phyloP scores from a whole-genome alignment of 2,797 vertebrate genomes.

The Darevskia mixta region DNA sequence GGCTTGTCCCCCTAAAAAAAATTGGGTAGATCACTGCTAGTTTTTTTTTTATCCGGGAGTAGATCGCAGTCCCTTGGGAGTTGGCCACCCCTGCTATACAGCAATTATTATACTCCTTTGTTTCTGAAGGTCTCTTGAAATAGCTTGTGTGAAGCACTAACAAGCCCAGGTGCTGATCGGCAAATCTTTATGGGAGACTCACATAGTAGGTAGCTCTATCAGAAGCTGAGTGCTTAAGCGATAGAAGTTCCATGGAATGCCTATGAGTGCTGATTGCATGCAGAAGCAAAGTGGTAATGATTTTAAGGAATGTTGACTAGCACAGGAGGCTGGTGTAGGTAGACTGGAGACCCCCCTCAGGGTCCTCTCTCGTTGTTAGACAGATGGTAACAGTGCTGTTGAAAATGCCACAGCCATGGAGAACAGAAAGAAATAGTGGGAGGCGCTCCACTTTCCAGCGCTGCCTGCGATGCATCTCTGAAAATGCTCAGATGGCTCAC shows the following conservation, averaged over 20 bases:
- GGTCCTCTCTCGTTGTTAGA: neutral
- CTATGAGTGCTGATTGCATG: neutral
- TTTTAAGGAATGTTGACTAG: conserved; percentile 30
- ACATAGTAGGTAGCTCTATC: neutral
- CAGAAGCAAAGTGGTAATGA: conserved; percentile 21
- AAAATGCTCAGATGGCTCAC: conserved; percentile 3
- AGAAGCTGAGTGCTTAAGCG: neutral
- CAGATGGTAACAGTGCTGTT: conserved; percentile 16
- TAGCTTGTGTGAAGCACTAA: neutral
- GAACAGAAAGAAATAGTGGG: conserved; percentile 29
- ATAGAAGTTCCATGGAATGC: neutral
- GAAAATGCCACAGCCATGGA: conserved; percentile 21
- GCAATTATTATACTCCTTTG: neutral
- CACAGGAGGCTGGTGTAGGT: conserved; percentile 9
- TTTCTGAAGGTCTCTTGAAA: conserved; percentile 20
- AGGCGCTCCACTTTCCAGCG: neutral
- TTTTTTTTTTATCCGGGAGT: too few relatives aligned
- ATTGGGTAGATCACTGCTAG: too few relatives aligned
- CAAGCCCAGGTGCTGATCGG: neutral
- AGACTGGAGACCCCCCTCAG: conserved; percentile 6
- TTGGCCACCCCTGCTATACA: too few relatives aligned
- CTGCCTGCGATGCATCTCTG: conserved; percentile 13
- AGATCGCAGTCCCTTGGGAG: too few relatives aligned
- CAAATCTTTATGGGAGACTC: neutral
- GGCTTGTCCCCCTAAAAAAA: too few relatives aligned